Evolutionary conservation across 2,113 vertebrate species (phyloP).

Genomic region (Eclectus roratus): DNA sequence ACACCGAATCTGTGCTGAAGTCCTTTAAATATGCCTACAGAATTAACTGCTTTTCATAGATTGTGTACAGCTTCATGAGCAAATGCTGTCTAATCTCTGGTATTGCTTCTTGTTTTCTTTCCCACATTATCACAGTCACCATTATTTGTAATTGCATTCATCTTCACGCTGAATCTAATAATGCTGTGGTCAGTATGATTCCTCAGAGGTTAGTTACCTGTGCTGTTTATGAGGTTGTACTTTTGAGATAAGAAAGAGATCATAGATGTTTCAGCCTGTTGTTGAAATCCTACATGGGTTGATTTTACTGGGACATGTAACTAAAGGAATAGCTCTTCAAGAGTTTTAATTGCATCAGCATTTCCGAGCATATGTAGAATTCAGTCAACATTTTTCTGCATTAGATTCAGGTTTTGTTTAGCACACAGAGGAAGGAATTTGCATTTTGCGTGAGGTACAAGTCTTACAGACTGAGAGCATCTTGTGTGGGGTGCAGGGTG

Average conservation of each 20-base stretch:
- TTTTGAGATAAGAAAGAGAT: not conserved
- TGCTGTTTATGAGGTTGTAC: not conserved
- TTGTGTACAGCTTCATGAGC: not conserved
- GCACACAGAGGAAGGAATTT: not conserved
- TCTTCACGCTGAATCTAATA: constrained; percentile 58
- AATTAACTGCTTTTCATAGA: not conserved
- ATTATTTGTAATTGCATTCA: constrained; percentile 35
- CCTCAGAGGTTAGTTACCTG: constrained; percentile 62
- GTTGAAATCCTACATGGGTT: not conserved
- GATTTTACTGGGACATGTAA: not conserved
- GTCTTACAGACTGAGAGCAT: not conserved
- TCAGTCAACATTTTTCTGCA: not conserved
- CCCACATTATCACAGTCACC: constrained; percentile 60
- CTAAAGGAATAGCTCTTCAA: not conserved
- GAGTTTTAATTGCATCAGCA: not conserved
- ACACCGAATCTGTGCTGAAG: not conserved
- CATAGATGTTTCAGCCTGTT: not conserved
- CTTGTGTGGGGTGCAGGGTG: not conserved
- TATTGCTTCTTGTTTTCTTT: not conserved
- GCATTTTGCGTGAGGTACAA: not conserved
- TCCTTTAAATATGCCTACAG: not conserved
- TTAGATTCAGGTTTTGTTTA: not conserved
- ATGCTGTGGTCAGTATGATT: constrained; percentile 19
- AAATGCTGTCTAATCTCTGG: not conserved
- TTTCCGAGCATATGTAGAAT: not conserved